Evolutionary conservation across 1,140 invertebrate species (phyloP).

Genomic region (Megalonaias nervosa): DNA sequence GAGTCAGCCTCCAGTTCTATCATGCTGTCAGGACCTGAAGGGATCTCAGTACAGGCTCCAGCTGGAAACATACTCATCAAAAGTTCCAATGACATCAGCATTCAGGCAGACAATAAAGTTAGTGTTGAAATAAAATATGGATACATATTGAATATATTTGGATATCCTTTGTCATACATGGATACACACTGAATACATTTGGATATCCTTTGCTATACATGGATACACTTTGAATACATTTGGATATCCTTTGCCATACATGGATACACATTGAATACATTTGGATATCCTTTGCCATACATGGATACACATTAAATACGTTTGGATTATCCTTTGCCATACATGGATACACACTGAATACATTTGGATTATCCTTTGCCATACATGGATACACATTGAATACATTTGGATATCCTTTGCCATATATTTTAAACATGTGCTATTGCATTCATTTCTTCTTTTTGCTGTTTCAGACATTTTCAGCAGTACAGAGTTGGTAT

Average conservation of each 20-base stretch:
- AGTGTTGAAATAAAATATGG: neutral
- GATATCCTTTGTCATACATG: neutral
- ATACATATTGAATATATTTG: neutral
- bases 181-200: neutral
- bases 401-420: too few relatives aligned
- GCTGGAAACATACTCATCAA: conserved; percentile 41
- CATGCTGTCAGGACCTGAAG: conserved; percentile 39
- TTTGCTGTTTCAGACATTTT: too few relatives aligned
- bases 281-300: neutral
- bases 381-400: too few relatives aligned
- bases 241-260: neutral
- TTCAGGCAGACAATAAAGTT: conserved; percentile 32
- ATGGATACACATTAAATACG: too few relatives aligned
- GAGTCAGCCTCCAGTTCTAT: conserved; percentile 46
- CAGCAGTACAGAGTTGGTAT: too few relatives aligned
- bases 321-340: too few relatives aligned
- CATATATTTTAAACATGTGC: too few relatives aligned
- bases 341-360: too few relatives aligned
- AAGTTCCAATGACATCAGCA: conserved; percentile 36
- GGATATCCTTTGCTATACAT: neutral
- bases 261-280: neutral
- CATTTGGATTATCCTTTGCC: too few relatives aligned
- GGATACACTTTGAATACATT: neutral
- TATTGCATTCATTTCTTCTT: too few relatives aligned
- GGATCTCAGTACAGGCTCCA: conserved; percentile 36